Conservation (phyloP, 2,113 vertebrate species). For the Emydura subglobosa region DNA sequence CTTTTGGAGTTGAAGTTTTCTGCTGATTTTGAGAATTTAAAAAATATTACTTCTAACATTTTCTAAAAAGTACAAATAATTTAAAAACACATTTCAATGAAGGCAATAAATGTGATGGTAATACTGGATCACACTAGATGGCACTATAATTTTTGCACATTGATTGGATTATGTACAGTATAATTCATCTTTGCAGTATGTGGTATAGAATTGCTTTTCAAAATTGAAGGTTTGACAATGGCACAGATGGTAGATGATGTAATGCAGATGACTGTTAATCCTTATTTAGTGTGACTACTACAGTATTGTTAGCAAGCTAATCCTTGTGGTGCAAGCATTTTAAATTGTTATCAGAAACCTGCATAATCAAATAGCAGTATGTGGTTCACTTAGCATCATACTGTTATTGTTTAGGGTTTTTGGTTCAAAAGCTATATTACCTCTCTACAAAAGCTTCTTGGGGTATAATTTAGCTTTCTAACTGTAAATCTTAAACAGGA, state of each 20-base stretch:
- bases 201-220: conserved; percentile 50
- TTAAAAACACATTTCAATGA: not conserved
- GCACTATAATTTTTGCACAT: conserved; percentile 65
- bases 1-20: not conserved
- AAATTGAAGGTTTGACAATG: conserved; percentile 40
- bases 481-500: not conserved
- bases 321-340: not conserved
- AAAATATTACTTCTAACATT: not conserved
- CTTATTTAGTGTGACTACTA: conserved; percentile 37
- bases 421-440: not conserved
- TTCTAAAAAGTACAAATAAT: not conserved
- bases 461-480: not conserved
- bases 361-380: not conserved
- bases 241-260: conserved; percentile 47
- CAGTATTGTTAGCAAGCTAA: not conserved
- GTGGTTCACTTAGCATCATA: not conserved
- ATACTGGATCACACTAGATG: conserved; percentile 56
- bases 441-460: not conserved
- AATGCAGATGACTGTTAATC: conserved; percentile 58
- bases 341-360: not conserved
- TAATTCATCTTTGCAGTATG: conserved; percentile 37
- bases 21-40: accelerated
- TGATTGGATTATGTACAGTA: conserved; percentile 28
- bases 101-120: accelerated
- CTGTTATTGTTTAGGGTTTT: not conserved